Evolutionary conservation across 2,113 vertebrate species (phyloP), one percentile per base, ranked within the genome.

Genomic region (Hippocampus comes): DNA sequence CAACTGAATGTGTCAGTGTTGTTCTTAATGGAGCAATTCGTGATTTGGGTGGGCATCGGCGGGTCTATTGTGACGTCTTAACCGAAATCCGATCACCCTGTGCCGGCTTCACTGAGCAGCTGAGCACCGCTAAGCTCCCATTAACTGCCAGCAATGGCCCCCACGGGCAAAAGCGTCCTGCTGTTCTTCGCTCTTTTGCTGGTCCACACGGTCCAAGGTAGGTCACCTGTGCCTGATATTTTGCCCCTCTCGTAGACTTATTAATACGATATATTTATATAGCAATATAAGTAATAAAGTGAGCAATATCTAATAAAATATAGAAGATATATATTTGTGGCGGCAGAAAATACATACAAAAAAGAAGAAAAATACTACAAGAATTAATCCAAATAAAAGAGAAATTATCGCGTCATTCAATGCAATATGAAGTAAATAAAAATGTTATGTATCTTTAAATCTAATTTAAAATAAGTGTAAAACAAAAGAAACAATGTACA

Each of bases 41-140:
- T 61, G 17, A 17, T 34, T 61, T 57, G n/a, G 11, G n/a, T 57
- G n/a, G 9, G 9, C 3, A 25, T 14, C 17, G 27, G 7, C 27
- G 7, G 27, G 6, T 61, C 5, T 61, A 20, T 27, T 34, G 59
- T 34, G 59, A 61, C 59, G 27, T 11, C 59, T 18, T 61, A 68
- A 61, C 53, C 49, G 48, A 43, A 48, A 69, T 70, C 70, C 70
- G 81, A 72, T 70, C 67, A 71, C 15, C 57, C 9, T 57, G 60
- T 10, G 43, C 68, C 70, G 30, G 60, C 53, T 51, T 2, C 76
- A 67, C 66, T 15, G 21, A 72, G 61, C 64, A 59, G 77, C 78
- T 77, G 85, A 83, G 71, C 30, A 18, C 15, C 21, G 18, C 57
- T 82, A 71, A 74, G 71, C 70, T 49, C 66, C 14, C 25, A 65